Percentiles rank a stretch among this genome's conserved stretches.
Conservation (phyloP, 1,140 invertebrate species). For the Drosophila littoralis region DNA sequence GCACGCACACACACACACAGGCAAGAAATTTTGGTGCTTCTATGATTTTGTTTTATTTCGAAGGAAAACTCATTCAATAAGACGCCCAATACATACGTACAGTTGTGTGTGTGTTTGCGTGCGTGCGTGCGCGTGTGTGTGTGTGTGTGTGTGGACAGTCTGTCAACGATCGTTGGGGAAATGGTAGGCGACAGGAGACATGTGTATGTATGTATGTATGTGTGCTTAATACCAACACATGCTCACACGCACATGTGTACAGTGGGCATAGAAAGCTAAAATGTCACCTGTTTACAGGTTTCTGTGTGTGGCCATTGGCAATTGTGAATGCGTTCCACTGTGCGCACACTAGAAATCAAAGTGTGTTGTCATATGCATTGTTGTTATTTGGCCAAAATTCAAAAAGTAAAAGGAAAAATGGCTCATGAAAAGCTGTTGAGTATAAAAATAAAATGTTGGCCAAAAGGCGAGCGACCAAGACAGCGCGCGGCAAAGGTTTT, state of each 20-base stretch:
- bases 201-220: background rate
- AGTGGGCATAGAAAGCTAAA: background rate
- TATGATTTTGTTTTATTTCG: conserved; percentile 6
- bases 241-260: background rate
- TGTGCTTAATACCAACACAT: conserved; percentile 1
- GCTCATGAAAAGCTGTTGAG: conserved; percentile 63
- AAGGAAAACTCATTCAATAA: conserved; percentile 70
- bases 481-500: conserved; percentile 30
- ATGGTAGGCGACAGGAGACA: background rate
- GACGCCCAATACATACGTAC: conserved; percentile 15
- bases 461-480: conserved; percentile 33
- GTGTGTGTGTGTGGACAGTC: conserved; percentile 5
- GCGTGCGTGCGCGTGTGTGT: background rate
- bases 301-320: no score
- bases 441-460: conserved; percentile 74
- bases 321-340: conserved; percentile 26
- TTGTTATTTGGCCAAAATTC: conserved; percentile 75
- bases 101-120: conserved; percentile 7
- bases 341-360: conserved; percentile 14
- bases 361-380: conserved; percentile 45
- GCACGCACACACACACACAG: background rate
- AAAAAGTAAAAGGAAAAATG: conserved; percentile 66
- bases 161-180: conserved; percentile 22
- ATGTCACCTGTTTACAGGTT: background rate
- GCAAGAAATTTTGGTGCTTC: conserved; percentile 15